Conservation (phyloP, 1,140 invertebrate genomes). For the Caenorhabditis inopinata region DNA sequence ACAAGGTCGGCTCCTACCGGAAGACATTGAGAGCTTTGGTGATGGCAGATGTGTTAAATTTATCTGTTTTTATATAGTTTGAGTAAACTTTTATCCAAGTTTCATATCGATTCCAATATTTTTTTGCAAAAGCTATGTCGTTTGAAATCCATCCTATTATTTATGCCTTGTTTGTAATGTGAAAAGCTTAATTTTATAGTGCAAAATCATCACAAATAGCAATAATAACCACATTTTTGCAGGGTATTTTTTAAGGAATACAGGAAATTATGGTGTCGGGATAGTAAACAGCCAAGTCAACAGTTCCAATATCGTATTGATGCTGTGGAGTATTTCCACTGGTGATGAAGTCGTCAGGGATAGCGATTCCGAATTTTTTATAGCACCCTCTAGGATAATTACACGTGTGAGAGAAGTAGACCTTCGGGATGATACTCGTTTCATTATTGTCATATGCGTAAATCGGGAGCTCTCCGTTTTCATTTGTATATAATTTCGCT, state of each 20-base stretch:
- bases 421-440: conserved; percentile 14
- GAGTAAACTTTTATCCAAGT: too few species aligned
- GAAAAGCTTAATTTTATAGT: background rate
- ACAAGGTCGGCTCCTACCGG: too few species aligned
- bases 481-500: too few species aligned
- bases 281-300: conserved; percentile 8
- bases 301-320: conserved; percentile 26
- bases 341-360: conserved; percentile 6
- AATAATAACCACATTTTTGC: too few species aligned
- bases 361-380: conserved; percentile 8
- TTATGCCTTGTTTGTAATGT: too few species aligned
- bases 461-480: background rate
- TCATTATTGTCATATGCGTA: background rate
- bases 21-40: too few species aligned
- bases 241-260: background rate
- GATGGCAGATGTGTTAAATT: too few species aligned
- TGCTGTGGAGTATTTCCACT: background rate
- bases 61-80: too few species aligned
- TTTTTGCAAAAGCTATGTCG: too few species aligned
- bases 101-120: too few species aligned
- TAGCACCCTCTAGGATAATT: background rate
- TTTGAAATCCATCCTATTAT: too few species aligned
- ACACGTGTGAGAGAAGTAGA: conserved; percentile 22
- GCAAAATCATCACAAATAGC: too few species aligned
- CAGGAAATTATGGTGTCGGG: conserved; percentile 1